Conservation (phyloP, 2,888 invertebrate genomes). For the Drosophila merina region DNA sequence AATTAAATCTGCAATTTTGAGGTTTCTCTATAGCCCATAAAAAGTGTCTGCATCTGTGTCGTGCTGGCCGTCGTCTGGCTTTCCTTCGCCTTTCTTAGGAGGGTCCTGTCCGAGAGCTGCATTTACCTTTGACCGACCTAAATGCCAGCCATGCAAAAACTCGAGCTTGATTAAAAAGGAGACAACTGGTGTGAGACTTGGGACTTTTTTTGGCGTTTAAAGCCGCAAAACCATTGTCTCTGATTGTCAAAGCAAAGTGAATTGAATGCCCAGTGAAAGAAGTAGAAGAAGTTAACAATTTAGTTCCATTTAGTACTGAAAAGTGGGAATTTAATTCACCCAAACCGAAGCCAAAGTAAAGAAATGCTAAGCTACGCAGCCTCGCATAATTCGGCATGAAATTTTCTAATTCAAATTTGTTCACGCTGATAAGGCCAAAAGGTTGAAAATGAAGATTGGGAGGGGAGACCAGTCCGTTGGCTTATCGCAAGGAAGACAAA, state of each 20-base stretch:
- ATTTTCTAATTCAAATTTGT: conserved; percentile 52
- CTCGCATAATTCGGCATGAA: conserved; percentile 62
- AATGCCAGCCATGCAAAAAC: conserved; percentile 65
- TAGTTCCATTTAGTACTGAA: background rate
- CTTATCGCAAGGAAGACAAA: conserved; percentile 57
- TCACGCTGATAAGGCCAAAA: conserved; percentile 43
- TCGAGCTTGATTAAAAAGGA: conserved; percentile 70
- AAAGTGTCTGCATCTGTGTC: conserved; percentile 81
- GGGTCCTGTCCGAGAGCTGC: conserved; percentile 40
- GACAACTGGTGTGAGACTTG: conserved; percentile 49
- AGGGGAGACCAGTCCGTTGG: conserved; percentile 8
- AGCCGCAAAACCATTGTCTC: conserved; percentile 29
- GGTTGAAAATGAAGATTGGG: background rate
- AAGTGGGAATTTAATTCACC: conserved; percentile 16
- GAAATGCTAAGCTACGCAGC: conserved; percentile 36
- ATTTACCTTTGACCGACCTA: conserved; percentile 72
- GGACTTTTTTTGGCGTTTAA: conserved; percentile 1
- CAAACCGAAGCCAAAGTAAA: conserved; percentile 7
- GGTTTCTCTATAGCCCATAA: conserved; percentile 80
- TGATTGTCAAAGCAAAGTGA: conserved; percentile 70
- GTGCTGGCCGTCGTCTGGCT: conserved; percentile 19
- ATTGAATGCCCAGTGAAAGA: conserved; percentile 48
- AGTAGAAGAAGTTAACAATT: too few species aligned
- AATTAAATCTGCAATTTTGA: conserved; percentile 83
- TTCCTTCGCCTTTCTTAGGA: conserved; percentile 17